Percentiles rank a stretch among this genome's conserved stretches.
These are phyloP conservation scores for Oncorhynchus keta DNA, from an alignment of 2,113 vertebrate genomes.

Conservation along the genomic window DNA sequence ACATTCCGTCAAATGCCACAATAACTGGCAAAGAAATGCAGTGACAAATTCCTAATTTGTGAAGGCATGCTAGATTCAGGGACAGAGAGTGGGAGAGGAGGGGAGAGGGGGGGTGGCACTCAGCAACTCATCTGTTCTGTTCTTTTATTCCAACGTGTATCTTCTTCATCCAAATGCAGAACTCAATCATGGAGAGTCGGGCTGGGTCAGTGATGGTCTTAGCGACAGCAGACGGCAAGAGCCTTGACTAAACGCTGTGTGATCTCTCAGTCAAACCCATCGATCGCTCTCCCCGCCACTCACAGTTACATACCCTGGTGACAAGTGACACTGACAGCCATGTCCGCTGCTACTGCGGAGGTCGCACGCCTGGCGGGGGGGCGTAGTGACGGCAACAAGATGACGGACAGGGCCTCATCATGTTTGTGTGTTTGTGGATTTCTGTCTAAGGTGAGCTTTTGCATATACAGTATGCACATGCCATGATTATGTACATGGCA, in stretches of 20 bases:
- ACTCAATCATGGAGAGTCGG: neutral
- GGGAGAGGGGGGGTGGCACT: neutral
- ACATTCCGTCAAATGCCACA: neutral
- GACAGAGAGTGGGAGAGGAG: neutral
- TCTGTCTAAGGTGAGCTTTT: neutral
- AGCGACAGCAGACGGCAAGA: neutral
- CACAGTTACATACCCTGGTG: neutral
- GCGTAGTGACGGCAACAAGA: neutral
- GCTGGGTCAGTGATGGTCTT: neutral
- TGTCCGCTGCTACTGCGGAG: neutral
- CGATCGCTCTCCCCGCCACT: neutral
- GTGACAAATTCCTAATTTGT: conserved; percentile 35
- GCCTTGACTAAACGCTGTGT: conserved; percentile 12
- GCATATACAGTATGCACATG: neutral
- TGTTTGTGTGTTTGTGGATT: too few species aligned
- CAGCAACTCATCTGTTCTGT: neutral
- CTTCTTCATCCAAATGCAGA: neutral
- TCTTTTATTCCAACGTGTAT: neutral
- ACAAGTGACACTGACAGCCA: neutral
- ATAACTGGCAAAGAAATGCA: conserved; percentile 18
- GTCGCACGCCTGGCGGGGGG: too few species aligned
- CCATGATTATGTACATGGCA: neutral
- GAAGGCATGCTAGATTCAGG: conserved; percentile 12
- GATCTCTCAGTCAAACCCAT: neutral
- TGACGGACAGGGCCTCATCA: neutral